Conservation (phyloP, 2,113 vertebrate species). For the Coregonus clupeaformis region DNA sequence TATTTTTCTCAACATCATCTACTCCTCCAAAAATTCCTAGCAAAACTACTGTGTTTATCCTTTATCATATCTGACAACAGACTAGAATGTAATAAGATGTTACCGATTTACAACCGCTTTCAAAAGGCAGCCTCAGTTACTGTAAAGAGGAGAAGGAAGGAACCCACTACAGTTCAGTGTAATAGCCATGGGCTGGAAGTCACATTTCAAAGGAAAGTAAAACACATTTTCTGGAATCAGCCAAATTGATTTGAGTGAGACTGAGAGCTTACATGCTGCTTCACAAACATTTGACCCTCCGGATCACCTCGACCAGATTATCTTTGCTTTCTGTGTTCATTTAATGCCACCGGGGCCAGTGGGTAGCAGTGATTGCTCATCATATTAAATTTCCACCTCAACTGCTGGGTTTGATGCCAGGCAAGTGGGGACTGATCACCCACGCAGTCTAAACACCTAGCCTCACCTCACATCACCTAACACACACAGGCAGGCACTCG, state of each 20-base stretch:
- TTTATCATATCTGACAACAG: not conserved
- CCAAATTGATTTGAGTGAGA: constrained; percentile 50
- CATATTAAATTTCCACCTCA: constrained; percentile 71
- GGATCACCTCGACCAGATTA: constrained; percentile 59
- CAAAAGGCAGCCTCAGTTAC: not conserved
- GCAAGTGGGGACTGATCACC: constrained; percentile 58
- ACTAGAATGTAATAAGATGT: not conserved
- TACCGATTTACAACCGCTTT: not conserved
- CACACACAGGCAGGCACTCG: too few relatives aligned
- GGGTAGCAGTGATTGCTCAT: constrained; percentile 63
- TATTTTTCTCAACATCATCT: too few relatives aligned
- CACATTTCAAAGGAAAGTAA: constrained; percentile 31
- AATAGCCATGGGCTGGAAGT: constrained; percentile 36
- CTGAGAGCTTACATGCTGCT: constrained; percentile 55
- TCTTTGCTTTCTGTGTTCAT: constrained; percentile 65
- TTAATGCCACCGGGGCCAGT: constrained; percentile 47
- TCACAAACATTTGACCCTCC: constrained; percentile 57
- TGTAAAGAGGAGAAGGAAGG: not conserved
- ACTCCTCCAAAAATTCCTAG: too few relatives aligned
- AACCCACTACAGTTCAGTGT: not conserved
- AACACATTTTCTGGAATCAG: constrained; percentile 52
- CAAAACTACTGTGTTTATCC: too few relatives aligned
- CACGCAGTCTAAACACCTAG: constrained; percentile 52
- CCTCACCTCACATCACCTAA: constrained; percentile 34
- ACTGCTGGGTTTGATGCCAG: constrained; percentile 63